A percentile compares a stretch with the other conserved stretches of the same genome.
Evolutionary conservation across 2,797 vertebrate genomes (phyloP).

Genomic region (Oryzias dopingdopingensis): DNA sequence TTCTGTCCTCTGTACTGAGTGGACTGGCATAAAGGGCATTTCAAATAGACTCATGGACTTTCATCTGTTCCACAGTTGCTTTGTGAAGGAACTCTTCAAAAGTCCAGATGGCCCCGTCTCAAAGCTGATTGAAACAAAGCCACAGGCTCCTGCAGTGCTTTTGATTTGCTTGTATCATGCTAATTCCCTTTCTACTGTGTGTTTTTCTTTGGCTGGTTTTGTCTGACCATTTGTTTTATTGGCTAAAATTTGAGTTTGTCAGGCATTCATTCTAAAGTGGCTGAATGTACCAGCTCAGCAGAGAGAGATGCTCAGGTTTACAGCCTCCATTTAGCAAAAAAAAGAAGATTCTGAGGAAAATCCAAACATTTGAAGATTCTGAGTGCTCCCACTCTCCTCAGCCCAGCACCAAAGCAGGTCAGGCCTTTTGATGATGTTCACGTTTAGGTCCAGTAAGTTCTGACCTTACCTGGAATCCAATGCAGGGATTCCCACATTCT

Average conservation of each 20-base stretch:
- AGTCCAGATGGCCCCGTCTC: conserved; percentile 42
- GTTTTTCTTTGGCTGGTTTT: conserved; percentile 50
- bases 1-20: conserved; percentile 8
- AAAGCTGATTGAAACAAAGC: conserved; percentile 58
- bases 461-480: no score
- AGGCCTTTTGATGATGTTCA: no score
- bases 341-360: background rate
- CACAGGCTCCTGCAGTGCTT: conserved; percentile 60
- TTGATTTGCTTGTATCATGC: conserved; percentile 69
- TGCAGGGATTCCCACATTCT: no score
- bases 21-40: conserved; percentile 9
- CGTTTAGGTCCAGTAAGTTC: no score
- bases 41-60: conserved; percentile 2
- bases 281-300: conserved; percentile 69
- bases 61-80: conserved; percentile 15
- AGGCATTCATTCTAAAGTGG: conserved; percentile 70
- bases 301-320: conserved; percentile 54
- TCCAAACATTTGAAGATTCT: conserved; percentile 2
- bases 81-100: conserved; percentile 44
- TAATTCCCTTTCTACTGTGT: conserved; percentile 64
- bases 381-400: background rate
- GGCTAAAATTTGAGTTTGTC: conserved; percentile 70
- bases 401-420: no score
- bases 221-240: conserved; percentile 63
- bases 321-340: conserved; percentile 1